phyloP scores from a whole-genome alignment of 2,888 invertebrate species.

The Alloscopus bannaensis region DNA sequence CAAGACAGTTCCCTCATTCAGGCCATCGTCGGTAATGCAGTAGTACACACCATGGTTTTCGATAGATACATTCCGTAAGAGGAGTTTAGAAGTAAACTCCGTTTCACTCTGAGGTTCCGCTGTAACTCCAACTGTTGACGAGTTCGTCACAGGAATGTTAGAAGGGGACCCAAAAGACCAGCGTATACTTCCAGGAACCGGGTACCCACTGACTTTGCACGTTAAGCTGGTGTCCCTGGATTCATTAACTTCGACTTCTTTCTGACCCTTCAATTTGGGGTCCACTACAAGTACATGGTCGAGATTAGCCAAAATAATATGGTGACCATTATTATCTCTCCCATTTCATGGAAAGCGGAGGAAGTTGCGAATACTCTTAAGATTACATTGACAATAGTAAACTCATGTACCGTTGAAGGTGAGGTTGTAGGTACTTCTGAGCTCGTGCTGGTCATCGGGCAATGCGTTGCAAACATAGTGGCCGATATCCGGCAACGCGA shows the following conservation, averaged over 20 bases:
- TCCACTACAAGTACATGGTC: constrained; percentile 47
- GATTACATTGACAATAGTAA: too few species aligned
- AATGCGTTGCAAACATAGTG: constrained; percentile 79
- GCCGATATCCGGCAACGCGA: constrained; percentile 84
- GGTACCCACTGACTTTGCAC: constrained; percentile 71
- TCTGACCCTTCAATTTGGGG: constrained; percentile 49
- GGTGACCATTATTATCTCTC: too few species aligned
- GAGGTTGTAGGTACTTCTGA: constrained; percentile 56
- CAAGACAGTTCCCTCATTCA: constrained; percentile 35
- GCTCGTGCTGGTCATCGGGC: constrained; percentile 41
- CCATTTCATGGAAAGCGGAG: too few species aligned
- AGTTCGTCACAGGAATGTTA: constrained; percentile 25
- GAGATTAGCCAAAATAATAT: too few species aligned
- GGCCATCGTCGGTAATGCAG: constrained; percentile 55
- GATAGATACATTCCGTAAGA: constrained; percentile 65
- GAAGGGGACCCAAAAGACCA: constrained; percentile 60
- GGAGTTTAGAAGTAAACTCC: constrained; percentile 66
- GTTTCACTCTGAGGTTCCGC: constrained; percentile 50
- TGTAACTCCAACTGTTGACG: constrained; percentile 29
- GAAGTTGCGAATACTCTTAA: too few species aligned
- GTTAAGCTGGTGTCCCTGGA: constrained; percentile 61
- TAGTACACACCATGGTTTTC: constrained; percentile 68
- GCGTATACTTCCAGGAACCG: constrained; percentile 57
- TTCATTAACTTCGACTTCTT: constrained; percentile 37
- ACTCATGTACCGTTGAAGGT: constrained; percentile 63